phyloP scores from a whole-genome alignment of 2,113 vertebrate genomes.

The Antechinus flavipes region DNA sequence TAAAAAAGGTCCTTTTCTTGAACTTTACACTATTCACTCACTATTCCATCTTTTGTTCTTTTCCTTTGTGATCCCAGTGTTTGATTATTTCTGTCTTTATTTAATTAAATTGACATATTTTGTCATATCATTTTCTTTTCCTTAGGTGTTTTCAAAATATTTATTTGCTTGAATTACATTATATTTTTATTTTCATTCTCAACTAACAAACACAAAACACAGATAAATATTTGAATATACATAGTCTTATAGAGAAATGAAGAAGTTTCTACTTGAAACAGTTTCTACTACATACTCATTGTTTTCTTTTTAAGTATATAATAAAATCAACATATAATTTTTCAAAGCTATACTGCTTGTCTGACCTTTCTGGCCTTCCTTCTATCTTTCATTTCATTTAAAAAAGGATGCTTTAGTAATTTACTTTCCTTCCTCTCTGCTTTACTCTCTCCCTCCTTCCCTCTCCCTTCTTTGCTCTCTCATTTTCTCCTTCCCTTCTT shows the following conservation, averaged over 20 bases:
- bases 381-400: not conserved
- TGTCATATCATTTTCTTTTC: not conserved
- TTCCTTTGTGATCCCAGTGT: not conserved
- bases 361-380: not conserved
- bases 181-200: not conserved
- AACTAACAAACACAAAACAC: not conserved
- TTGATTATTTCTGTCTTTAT: not conserved
- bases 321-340: not conserved
- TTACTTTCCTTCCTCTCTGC: not conserved
- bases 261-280: not conserved
- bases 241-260: not conserved
- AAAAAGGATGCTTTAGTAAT: not conserved
- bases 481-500: not conserved
- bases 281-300: not conserved
- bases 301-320: not conserved
- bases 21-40: not conserved
- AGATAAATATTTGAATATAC: not conserved
- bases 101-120: not conserved
- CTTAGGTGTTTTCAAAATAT: not conserved
- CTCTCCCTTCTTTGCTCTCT: too few species aligned
- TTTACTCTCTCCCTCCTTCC: too few species aligned
- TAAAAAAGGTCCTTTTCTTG: not conserved
- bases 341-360: not conserved
- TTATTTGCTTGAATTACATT: not conserved
- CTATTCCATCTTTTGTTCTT: not conserved